These are phyloP conservation scores for Microcaecilia unicolor DNA, from an alignment of 2,797 vertebrate species.

Conservation along the genomic window DNA sequence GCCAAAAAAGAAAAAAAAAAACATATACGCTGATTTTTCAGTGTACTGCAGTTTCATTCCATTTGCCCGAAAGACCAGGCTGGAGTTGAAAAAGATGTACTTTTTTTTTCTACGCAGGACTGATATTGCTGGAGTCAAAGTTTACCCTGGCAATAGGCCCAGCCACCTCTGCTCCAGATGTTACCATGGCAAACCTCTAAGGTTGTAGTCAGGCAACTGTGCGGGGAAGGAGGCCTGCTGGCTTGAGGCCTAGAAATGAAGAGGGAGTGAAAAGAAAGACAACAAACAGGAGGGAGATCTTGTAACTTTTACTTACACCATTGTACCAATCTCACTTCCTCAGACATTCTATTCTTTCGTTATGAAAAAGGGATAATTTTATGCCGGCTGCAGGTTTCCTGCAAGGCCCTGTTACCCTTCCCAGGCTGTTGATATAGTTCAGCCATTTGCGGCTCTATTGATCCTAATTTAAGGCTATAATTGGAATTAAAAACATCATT, in stretches of 20 bases:
- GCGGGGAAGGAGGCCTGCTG: conserved; percentile 50
- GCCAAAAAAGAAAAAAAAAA: background rate
- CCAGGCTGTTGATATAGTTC: conserved; percentile 17
- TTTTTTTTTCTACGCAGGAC: conserved; percentile 70
- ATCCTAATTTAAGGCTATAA: conserved; percentile 69
- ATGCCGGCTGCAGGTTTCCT: conserved; percentile 53
- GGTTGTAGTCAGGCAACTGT: conserved; percentile 63
- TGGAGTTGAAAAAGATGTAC: conserved; percentile 40
- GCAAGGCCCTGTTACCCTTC: conserved; percentile 18
- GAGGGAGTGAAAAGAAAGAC: too few species aligned
- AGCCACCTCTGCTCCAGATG: conserved; percentile 77
- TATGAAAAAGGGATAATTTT: conserved; percentile 54
- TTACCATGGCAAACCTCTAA: conserved; percentile 63
- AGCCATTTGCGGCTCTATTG: conserved; percentile 62
- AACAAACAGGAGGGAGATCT: conserved; percentile 40
- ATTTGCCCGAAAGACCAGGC: conserved; percentile 24
- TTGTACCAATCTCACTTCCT: conserved; percentile 37
- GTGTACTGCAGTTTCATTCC: conserved; percentile 32
- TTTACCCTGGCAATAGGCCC: conserved; percentile 58
- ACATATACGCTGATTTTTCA: conserved; percentile 33
- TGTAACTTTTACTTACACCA: conserved; percentile 25
- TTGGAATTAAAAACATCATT: conserved; percentile 70
- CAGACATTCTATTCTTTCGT: conserved; percentile 49
- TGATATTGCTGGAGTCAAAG: conserved; percentile 57
- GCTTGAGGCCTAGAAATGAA: conserved; percentile 35